Evolutionary conservation across 2,797 vertebrate species (phyloP), one percentile per base, ranked within the genome.

Genomic region (Pygocentrus nattereri): DNA sequence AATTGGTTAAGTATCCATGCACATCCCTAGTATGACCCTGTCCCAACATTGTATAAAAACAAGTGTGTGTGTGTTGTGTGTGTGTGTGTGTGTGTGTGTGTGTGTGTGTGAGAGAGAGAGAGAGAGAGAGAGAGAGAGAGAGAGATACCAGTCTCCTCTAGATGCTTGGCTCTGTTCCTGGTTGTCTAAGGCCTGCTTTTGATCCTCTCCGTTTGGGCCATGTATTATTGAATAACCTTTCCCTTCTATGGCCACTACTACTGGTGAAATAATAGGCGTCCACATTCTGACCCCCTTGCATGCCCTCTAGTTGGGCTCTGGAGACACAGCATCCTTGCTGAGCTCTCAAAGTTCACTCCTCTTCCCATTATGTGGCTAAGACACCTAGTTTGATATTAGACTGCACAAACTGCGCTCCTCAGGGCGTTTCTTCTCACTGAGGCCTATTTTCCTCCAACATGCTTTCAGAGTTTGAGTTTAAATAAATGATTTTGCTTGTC

Each of bases 141-240:
- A n/a, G n/a, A 34, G 34, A 59, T 58, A 54, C 31, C 44, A 27
- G 25, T 47, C 44, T 75, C 38, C 30, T 16, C 15, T 78, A 56
- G 34, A 21, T 25, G 30, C 41, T 76, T 72, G 41, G 58, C 61
- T 79, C 6, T 56, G 58, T 54, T 58, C 25, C 49, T 82, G 68
- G 74, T 73, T 31, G 62, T 85, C 70, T 81, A 23, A 59, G 27
- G 30, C 47, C 74, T 62, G 31, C 5, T 56, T 85, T 83, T 87
- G 62, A 83, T 79, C 68, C 54, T 79, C 47, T 81, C 52, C 73
- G 44, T 68, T 76, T 79, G 31, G 12, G 16, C 68, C 23, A 81
- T 85, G 78, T 54, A 77, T 81, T 83, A 83, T 83, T 83, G 31
- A 85, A 78, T 47, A 83, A 54, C 62, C 70, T 59, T 77, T 62